phyloP scores from a whole-genome alignment of 2,888 invertebrate species.

The Nemotelus pantherinus region DNA sequence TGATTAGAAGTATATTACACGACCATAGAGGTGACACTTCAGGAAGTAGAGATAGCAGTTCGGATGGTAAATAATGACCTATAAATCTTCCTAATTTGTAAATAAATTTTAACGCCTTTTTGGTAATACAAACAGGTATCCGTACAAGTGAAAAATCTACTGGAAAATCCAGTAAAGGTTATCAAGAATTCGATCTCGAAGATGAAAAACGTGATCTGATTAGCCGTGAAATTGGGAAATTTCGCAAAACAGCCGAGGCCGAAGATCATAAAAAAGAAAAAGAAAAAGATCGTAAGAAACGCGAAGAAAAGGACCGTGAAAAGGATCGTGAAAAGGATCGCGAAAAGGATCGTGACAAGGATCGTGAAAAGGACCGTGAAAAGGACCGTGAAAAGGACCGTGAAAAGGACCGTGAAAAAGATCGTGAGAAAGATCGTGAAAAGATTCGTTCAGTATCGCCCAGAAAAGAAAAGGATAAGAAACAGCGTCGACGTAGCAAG shows the following conservation, averaged over 20 bases:
- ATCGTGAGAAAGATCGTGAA: constrained; percentile 63
- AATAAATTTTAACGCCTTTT: constrained; percentile 70
- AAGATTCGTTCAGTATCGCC: constrained; percentile 44
- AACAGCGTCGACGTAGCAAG: constrained; percentile 68
- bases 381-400: constrained; percentile 65
- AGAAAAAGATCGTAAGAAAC: constrained; percentile 66
- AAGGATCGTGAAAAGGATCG: constrained; percentile 41
- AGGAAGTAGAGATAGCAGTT: constrained; percentile 44
- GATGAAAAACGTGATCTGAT: constrained; percentile 97
- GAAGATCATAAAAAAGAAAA: constrained; percentile 66
- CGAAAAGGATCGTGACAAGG: constrained; percentile 61
- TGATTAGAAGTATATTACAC: constrained; percentile 81
- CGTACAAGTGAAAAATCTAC: constrained; percentile 5
- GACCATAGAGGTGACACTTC: constrained; percentile 85
- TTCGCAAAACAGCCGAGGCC: constrained; percentile 83
- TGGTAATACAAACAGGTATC: background rate
- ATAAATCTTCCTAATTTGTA: constrained; percentile 63
- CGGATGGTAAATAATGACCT: constrained; percentile 55
- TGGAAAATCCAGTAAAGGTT: constrained; percentile 64
- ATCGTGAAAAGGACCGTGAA: constrained; percentile 81
- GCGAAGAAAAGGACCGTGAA: constrained; percentile 63
- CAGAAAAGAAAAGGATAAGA: constrained; percentile 61
- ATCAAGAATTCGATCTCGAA: constrained; percentile 90
- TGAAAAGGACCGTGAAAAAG: constrained; percentile 66
- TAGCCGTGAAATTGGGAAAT: constrained; percentile 96